Evolutionary conservation across 2,113 vertebrate species (phyloP).

Genomic region (Catagonus wagneri): DNA sequence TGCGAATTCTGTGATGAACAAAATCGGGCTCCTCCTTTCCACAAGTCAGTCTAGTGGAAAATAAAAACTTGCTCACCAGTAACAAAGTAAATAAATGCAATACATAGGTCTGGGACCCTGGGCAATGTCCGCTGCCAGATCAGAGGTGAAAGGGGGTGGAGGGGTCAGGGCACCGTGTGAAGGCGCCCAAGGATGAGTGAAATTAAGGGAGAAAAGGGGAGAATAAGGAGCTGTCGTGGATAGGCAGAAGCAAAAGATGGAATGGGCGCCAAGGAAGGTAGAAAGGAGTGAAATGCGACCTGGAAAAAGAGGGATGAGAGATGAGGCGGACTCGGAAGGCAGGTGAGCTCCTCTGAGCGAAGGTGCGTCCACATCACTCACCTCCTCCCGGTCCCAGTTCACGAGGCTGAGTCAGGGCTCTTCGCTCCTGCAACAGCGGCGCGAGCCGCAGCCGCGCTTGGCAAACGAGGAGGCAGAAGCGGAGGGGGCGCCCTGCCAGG

Average conservation of each 20-base stretch:
- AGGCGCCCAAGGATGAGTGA: not conserved
- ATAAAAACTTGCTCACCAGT: conserved; percentile 1
- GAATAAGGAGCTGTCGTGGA: not conserved
- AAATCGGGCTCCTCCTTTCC: conserved; percentile 33
- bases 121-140: not conserved
- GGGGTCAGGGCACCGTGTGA: not conserved
- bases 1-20: not conserved
- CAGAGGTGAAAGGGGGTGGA: not conserved
- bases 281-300: not conserved
- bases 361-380: conserved; percentile 80
- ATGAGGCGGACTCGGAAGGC: not conserved
- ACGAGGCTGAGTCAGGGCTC: conserved; percentile 88
- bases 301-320: not conserved
- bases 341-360: not conserved
- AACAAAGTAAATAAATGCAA: not conserved
- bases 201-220: not conserved
- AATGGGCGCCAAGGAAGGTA: not conserved
- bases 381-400: conserved; percentile 87
- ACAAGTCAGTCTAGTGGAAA: not conserved
- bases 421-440: conserved; percentile 64
- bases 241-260: not conserved
- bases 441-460: conserved; percentile 53
- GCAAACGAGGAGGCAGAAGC: not conserved
- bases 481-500: not conserved
- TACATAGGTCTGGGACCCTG: not conserved